Evolutionary conservation across 2,113 vertebrate genomes (phyloP).

Genomic region (Pithys albifrons): DNA sequence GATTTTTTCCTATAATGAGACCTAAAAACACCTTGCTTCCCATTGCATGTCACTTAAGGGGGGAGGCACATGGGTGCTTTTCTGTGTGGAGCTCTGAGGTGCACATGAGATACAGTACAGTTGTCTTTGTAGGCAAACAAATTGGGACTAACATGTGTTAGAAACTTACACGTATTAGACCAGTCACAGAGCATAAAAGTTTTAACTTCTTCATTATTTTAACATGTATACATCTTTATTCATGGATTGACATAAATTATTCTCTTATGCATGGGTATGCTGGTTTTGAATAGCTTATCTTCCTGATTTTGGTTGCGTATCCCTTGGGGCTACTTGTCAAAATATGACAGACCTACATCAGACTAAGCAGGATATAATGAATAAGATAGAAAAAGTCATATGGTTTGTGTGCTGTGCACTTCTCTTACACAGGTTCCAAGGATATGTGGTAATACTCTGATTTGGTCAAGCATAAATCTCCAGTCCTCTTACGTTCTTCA

Average conservation of each 20-base stretch:
- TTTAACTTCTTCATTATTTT: slow-evolving; percentile 34
- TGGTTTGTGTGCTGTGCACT: not conserved
- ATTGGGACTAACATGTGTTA: not conserved
- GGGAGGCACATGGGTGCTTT: not conserved
- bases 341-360: slow-evolving; percentile 14
- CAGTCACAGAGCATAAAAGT: not conserved
- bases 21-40: not conserved
- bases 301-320: slow-evolving; percentile 53
- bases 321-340: slow-evolving; percentile 47
- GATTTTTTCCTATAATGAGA: not conserved
- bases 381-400: slow-evolving; percentile 15
- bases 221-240: slow-evolving; percentile 13
- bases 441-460: not conserved
- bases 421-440: slow-evolving; percentile 14
- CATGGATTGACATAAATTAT: not conserved
- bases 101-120: not conserved
- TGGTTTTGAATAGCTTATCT: slow-evolving; percentile 48
- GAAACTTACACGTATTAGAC: not conserved
- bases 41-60: not conserved
- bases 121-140: not conserved
- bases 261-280: not conserved
- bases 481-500: not conserved
- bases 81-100: not conserved
- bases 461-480: slow-evolving; percentile 28
- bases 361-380: slow-evolving; percentile 41